Percentiles rank a stretch among this genome's conserved stretches.
Evolutionary conservation across 2,888 invertebrate species (phyloP).

Genomic region (Autographa gamma): DNA sequence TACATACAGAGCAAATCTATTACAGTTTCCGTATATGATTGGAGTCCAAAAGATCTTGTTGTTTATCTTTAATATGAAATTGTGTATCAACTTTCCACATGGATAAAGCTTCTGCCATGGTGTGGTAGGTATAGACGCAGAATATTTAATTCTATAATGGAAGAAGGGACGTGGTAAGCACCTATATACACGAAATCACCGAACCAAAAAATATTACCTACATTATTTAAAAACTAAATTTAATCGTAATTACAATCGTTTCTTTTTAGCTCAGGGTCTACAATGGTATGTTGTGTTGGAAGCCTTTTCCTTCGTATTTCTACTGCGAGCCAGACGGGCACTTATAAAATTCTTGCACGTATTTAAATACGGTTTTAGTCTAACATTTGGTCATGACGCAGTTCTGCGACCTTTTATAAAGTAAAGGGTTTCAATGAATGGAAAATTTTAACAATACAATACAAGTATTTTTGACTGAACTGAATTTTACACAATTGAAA

Average conservation of each 20-base stretch:
- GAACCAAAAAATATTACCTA: background rate
- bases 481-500: too few species aligned
- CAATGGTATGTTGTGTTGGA: background rate
- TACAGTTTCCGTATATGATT: background rate
- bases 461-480: too few species aligned
- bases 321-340: background rate
- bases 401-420: background rate
- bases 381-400: conserved; percentile 7
- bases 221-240: background rate
- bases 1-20: background rate
- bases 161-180: background rate
- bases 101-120: too few species aligned
- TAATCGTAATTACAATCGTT: background rate
- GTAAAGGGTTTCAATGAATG: background rate
- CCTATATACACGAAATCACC: background rate
- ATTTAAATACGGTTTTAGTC: conserved; percentile 3
- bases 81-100: background rate
- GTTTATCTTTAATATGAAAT: background rate
- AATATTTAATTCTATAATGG: too few species aligned
- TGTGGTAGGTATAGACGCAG: too few species aligned
- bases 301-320: background rate
- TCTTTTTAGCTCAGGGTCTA: background rate
- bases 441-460: background rate
- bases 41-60: background rate
- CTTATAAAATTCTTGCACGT: conserved; percentile 5